Evolutionary conservation across 1,140 invertebrate genomes (phyloP), one percentile per base, ranked within the genome.

Genomic region (Drosophila albomicans): DNA sequence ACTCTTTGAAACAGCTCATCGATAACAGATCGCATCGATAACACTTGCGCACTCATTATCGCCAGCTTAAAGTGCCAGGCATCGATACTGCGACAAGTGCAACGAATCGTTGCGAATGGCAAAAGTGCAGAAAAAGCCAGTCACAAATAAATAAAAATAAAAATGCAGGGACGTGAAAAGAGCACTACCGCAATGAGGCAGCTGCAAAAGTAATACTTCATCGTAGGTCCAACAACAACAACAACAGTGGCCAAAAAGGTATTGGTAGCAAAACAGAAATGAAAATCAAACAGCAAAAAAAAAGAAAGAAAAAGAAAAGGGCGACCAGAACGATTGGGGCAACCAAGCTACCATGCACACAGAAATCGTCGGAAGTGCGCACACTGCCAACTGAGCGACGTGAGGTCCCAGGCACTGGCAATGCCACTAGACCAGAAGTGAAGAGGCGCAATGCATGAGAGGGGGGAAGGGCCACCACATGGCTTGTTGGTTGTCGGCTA

Each of bases 301-400:
- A 68, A 38, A 63, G 43, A 16, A 59, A 61, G 59, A 77, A 71
- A 59, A 72, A 66, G 48, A 51, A 38, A 38, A 25, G 20, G 20
- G 20, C 20, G 35, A 13, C 66, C 71, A 63, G 64, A 57, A 56
- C 64, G 35, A 56, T 64, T 72, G 67, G 48, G 62, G 52, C 65
- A 71, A 49, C 71, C 65, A 71, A 49, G 64, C 38, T 62, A 11
- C 38, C 58, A 41, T 13, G 35, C 20, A 69, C 59, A 54, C 41
- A 43, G 78, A 91, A 88, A 91, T 71, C 78, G 78, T 88, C 81
- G 88, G 88, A 88, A 88, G 84, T 90, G 85, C 69, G 81, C 84
- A 84, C 80, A 82, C 81, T 89, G 80, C 80, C 85, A 86, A 78
- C 74, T 75, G 78, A 41, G 78, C 69, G 75, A 72, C 73, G 67